Conservation (phyloP, 2,113 vertebrate genomes). For the Rhea americana region DNA sequence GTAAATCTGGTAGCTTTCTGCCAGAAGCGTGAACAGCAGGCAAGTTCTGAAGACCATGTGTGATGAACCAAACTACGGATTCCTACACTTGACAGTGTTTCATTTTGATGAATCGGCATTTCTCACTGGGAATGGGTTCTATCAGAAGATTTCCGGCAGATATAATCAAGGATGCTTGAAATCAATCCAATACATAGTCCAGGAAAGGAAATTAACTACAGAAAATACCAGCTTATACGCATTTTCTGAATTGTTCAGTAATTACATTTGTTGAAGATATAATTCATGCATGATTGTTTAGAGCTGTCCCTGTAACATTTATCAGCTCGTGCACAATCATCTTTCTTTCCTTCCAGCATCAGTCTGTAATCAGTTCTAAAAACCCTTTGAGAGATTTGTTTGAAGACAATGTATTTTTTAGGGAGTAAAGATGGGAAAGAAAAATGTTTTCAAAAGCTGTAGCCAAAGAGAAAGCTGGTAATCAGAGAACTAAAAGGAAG, state of each 20-base stretch:
- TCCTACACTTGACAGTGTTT: background rate
- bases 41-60: background rate
- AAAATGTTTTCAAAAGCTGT: constrained; percentile 34
- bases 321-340: background rate
- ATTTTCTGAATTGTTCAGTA: constrained; percentile 52
- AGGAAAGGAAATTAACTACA: constrained; percentile 42
- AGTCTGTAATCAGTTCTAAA: constrained; percentile 28
- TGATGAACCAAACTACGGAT: background rate
- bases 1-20: background rate
- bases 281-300: constrained; percentile 61
- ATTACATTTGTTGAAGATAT: constrained; percentile 64
- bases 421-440: constrained; percentile 17
- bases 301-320: constrained; percentile 51
- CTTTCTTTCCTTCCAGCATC: constrained; percentile 28
- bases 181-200: constrained; percentile 46
- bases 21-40: background rate
- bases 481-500: constrained; percentile 32
- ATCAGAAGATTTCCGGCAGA: constrained; percentile 19
- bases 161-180: constrained; percentile 60
- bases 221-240: constrained; percentile 34
- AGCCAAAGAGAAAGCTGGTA: constrained; percentile 11
- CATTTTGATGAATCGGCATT: background rate
- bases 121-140: constrained; percentile 11
- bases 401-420: constrained; percentile 44
- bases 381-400: constrained; percentile 42